Evolutionary conservation across 2,113 vertebrate genomes (phyloP), one percentile per base, ranked within the genome.

Genomic region (Gadus chalcogrammus): DNA sequence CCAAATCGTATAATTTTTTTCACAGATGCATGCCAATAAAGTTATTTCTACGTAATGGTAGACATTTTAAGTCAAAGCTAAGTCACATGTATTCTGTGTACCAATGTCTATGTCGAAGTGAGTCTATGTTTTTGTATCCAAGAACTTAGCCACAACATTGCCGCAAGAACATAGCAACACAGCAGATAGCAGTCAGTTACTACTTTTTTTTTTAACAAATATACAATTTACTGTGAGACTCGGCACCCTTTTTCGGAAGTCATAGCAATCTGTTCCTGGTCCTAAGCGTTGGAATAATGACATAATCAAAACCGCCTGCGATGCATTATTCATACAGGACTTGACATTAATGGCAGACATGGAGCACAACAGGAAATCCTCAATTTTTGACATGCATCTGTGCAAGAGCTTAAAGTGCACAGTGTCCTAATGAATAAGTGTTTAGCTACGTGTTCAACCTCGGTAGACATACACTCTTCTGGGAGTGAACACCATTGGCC

Each of bases 351-450:
- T 72, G 79, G 78, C 56, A 69, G 62, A 79, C 74, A 76, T 59
- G 48, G 71, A 62, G 73, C 73, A 83, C 55, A 9, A 67, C 71
- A 75, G 81, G 83, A 86, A 87, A 84, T 84, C 84, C 77, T 83
- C 27, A 72, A 58, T 72, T 79, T 72, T 80, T 59, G 64, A 35
- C 20, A 56, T 72, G 62, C 76, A 75, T 88, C 82, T 86, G 85
- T 65, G 77, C n/a, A 78, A 74, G 20, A 77, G 78, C 65, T 87
- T 74, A 73, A 69, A 68, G 15, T 61, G 31, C 42, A 38, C 69
- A 58, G 70, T 76, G 6, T 60, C 69, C 27, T 68, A 61, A 68
- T 68, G 28, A 69, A 68, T 62, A 65, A 74, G 64, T 67, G 70
- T 64, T 78, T 74, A 71, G 67, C 66, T 22, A 17, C 56, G 58